phyloP scores from a whole-genome alignment of 1,140 invertebrate genomes.

The Calephelis virginiensis region DNA sequence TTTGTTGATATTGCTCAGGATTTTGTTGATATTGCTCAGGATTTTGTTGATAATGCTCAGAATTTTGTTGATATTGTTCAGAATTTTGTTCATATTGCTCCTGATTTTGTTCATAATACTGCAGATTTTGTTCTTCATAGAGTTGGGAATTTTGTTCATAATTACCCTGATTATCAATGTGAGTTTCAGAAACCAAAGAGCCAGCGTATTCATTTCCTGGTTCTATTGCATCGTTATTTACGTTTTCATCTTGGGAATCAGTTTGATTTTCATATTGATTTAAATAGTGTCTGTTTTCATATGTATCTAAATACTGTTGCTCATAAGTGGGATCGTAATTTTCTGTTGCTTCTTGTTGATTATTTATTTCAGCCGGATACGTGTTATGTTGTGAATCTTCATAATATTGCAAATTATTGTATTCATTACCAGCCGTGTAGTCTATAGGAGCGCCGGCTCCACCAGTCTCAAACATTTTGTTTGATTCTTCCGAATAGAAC shows the following conservation, averaged over 20 bases:
- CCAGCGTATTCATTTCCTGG: background rate
- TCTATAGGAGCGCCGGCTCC: conserved; percentile 31
- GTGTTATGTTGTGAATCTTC: conserved; percentile 35
- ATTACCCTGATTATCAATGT: too few species aligned
- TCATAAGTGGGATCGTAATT: conserved; percentile 57
- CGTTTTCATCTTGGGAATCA: conserved; percentile 10
- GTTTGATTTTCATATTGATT: conserved; percentile 19
- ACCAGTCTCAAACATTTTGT: conserved; percentile 36
- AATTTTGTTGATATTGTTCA: background rate
- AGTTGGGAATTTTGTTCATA: too few species aligned
- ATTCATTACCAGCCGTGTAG: conserved; percentile 34
- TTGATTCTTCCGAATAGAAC: conserved; percentile 50
- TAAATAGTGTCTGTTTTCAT: conserved; percentile 26
- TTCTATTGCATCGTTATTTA: background rate
- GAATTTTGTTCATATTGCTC: conserved; percentile 25
- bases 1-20: conserved; percentile 18
- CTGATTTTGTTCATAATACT: conserved; percentile 15
- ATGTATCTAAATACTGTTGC: conserved; percentile 45
- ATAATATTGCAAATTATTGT: conserved; percentile 44
- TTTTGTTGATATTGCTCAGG: conserved; percentile 2
- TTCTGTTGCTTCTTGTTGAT: conserved; percentile 49
- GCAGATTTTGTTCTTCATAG: conserved; percentile 9
- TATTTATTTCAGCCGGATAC: conserved; percentile 46
- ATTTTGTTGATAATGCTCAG: background rate
- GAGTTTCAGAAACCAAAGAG: background rate